phyloP scores from a whole-genome alignment of 2,888 invertebrate genomes.

The Rhagonycha lutea region DNA sequence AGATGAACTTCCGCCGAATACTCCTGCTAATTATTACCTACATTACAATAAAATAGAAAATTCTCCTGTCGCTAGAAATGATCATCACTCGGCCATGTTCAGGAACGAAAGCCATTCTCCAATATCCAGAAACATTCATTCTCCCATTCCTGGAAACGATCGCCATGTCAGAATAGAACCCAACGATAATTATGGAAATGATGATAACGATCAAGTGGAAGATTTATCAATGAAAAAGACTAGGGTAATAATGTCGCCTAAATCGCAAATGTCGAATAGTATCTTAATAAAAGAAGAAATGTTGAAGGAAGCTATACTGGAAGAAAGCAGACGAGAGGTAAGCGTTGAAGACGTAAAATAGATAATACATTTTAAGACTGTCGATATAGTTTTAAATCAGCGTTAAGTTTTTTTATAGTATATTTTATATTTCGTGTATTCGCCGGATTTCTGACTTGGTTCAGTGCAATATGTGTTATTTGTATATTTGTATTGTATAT shows the following conservation, averaged over 20 bases:
- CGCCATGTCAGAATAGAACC: constrained; percentile 53
- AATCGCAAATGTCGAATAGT: constrained; percentile 62
- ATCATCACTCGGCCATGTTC: constrained; percentile 16
- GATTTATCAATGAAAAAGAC: constrained; percentile 72
- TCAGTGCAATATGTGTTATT: constrained; percentile 3
- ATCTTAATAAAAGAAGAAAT: constrained; percentile 60
- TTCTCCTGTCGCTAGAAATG: neutral
- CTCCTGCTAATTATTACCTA: constrained; percentile 57
- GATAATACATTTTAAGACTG: constrained; percentile 39
- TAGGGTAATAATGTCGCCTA: constrained; percentile 77
- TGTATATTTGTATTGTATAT: neutral
- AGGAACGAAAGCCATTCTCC: neutral
- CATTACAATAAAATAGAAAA: constrained; percentile 49
- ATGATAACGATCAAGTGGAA: constrained; percentile 69
- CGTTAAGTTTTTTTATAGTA: constrained; percentile 53
- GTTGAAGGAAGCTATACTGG: constrained; percentile 50
- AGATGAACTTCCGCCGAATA: constrained; percentile 41
- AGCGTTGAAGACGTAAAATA: constrained; percentile 47
- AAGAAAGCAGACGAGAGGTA: constrained; percentile 59
- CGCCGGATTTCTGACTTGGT: constrained; percentile 36
- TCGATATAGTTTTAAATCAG: constrained; percentile 54
- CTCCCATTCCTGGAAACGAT: constrained; percentile 40
- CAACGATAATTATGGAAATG: constrained; percentile 45
- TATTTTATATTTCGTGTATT: constrained; percentile 49
- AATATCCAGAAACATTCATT: neutral